Percentiles rank a stretch among this genome's conserved stretches.
Conservation (phyloP, 2,797 vertebrate genomes). For the Hafferia zeledoni region DNA sequence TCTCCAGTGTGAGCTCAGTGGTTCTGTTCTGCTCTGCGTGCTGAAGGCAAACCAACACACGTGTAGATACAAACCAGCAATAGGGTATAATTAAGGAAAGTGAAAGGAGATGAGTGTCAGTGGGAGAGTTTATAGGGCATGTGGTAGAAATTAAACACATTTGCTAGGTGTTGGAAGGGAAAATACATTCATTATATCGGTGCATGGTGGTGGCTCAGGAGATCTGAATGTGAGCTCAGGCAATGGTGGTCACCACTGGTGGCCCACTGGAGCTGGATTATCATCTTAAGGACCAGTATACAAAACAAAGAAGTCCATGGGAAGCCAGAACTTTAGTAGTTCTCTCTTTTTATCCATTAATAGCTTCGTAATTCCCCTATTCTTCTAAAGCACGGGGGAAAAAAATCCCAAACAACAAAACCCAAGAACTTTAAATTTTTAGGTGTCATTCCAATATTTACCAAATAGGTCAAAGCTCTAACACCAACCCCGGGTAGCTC, state of each 20-base stretch:
- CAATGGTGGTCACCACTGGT: neutral
- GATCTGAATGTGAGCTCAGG: neutral
- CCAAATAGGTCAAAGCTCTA: neutral
- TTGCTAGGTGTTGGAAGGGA: neutral
- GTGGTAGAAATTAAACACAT: neutral
- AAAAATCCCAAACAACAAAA: neutral
- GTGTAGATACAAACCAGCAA: neutral
- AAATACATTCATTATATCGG: neutral
- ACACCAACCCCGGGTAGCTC: neutral
- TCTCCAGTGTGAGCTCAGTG: neutral
- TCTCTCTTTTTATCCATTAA: neutral
- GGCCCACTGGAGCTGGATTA: neutral
- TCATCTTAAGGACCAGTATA: neutral
- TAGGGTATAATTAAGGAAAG: constrained; percentile 49
- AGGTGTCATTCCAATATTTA: neutral
- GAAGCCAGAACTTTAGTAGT: neutral
- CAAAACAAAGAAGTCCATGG: neutral
- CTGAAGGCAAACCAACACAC: constrained; percentile 31
- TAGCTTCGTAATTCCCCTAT: neutral
- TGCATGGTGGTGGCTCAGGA: neutral
- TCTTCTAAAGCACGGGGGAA: neutral
- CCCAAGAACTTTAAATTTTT: neutral
- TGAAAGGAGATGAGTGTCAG: constrained; percentile 49
- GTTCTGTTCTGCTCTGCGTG: neutral
- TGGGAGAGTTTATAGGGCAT: constrained; percentile 6